Conservation (phyloP, 2,888 invertebrate genomes). For the Cataglyphis albicans region DNA sequence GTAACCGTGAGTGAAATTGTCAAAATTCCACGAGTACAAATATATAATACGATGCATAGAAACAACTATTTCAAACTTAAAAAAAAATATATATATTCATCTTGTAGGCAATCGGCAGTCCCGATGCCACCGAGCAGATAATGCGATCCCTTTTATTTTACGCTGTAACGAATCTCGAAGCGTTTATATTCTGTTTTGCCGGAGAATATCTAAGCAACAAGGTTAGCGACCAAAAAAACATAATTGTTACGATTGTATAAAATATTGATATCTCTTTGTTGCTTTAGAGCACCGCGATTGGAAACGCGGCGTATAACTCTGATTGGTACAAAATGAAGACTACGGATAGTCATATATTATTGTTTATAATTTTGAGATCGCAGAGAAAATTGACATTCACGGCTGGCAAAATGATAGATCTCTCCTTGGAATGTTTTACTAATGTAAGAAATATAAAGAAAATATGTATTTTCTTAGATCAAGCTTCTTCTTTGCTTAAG, state of each 20-base stretch:
- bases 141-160: slow-evolving; percentile 65
- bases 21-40: neutral
- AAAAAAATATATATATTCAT: neutral
- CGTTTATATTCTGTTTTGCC: slow-evolving; percentile 69
- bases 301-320: slow-evolving; percentile 44
- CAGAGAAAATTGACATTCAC: slow-evolving; percentile 53
- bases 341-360: slow-evolving; percentile 24
- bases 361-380: slow-evolving; percentile 59
- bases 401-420: slow-evolving; percentile 51
- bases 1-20: slow-evolving; percentile 61
- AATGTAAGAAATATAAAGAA: slow-evolving; percentile 43
- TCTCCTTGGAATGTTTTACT: slow-evolving; percentile 57
- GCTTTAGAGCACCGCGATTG: slow-evolving; percentile 50
- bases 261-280: neutral
- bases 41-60: neutral
- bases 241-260: neutral
- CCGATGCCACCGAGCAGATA: slow-evolving; percentile 48
- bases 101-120: slow-evolving; percentile 57
- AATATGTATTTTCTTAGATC: neutral
- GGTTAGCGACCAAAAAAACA: slow-evolving; percentile 51
- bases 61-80: neutral
- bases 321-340: slow-evolving; percentile 60
- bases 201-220: slow-evolving; percentile 73
- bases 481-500: neutral
- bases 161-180: slow-evolving; percentile 57